phyloP scores from a whole-genome alignment of 2,113 vertebrate species.

The Gulo gulo region DNA sequence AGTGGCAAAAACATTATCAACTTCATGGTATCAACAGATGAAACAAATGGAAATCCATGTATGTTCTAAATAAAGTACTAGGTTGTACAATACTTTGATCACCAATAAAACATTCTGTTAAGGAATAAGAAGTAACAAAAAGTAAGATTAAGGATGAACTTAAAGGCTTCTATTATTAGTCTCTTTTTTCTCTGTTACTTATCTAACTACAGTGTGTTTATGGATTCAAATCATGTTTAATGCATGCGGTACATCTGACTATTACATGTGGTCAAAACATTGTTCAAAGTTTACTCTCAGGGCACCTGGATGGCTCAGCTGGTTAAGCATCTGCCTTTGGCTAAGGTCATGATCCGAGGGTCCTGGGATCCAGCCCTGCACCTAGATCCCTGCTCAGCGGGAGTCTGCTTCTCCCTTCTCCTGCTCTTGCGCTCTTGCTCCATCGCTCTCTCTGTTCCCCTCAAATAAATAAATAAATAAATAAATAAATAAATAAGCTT shows the following conservation, averaged over 20 bases:
- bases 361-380: background rate
- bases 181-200: background rate
- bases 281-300: background rate
- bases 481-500: background rate
- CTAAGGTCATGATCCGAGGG: background rate
- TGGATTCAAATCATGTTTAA: background rate
- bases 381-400: background rate
- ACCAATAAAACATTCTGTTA: constrained; percentile 34
- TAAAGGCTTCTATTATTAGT: background rate
- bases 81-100: background rate
- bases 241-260: too few relatives aligned
- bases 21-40: constrained; percentile 63
- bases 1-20: constrained; percentile 53
- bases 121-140: background rate
- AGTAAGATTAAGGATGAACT: background rate
- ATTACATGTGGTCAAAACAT: background rate
- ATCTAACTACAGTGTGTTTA: background rate
- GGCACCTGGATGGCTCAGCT: background rate
- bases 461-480: too few relatives aligned
- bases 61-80: constrained; percentile 58
- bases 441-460: background rate
- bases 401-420: background rate
- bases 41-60: constrained; percentile 49
- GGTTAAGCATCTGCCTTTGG: background rate
- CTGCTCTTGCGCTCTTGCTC: background rate